Evolutionary conservation across 2,113 vertebrate genomes (phyloP), one percentile per base, ranked within the genome.

Genomic region (Silurus meridionalis): DNA sequence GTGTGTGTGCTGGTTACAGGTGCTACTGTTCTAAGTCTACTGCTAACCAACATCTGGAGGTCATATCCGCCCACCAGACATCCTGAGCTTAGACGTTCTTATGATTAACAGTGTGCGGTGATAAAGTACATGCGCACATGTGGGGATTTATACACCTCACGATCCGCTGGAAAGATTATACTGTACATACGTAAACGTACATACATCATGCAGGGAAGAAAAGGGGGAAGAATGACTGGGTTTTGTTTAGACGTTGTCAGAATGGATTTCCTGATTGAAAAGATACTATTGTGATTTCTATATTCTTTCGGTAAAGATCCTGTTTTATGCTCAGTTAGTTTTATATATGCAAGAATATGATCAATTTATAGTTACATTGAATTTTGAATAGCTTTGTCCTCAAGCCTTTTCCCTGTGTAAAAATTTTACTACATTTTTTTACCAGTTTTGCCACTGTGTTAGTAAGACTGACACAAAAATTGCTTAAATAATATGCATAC

Each of bases 41-140:
- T 6, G 37, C 50, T 69, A 37, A 25, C 19, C 50, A 21, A 79
- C 84, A 85, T 85, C 74, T 85, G 84, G 75, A 85, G 84, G 63
- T 80, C 84, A 69, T 67, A 48, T 80, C 61, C n/a, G 19, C n/a
- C 83, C 63, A 4, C 19, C 28, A 60, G 82, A 72, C 69, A 74
- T 75, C 71, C 71, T 52, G 57, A 75, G 57, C 74, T 63, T n/a
- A 25, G 52, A 61, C 37, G 6, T 10, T 50, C 48, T 64, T 28
- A 69, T 85, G 75, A 85, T 48, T 80, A 64, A 85, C 13, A 19
- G 63, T 14, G 0, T 67, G 74, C 50, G 15, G 72, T 79, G 69
- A 58, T 83, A 69, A 84, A 75, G 83, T 84, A 23, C 61, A 57
- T 19, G 83, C 14, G 77, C 78, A 5, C 28, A 55, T 48, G 17